Evolutionary conservation across 2,113 vertebrate genomes (phyloP).

Genomic region (Pionites leucogaster): DNA sequence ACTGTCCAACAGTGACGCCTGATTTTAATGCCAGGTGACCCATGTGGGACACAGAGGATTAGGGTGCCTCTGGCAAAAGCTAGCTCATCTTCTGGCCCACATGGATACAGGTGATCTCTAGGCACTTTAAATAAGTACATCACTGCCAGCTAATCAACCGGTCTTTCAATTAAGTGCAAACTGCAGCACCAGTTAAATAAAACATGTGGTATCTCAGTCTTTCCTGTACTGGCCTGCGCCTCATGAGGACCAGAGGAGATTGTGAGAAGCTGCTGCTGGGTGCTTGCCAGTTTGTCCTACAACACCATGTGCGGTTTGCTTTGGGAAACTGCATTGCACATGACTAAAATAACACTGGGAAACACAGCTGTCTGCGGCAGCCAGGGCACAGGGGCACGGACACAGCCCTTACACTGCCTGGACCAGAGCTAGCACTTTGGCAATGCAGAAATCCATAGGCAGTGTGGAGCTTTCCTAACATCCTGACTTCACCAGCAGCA

Average conservation of each 20-base stretch:
- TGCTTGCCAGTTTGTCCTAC: neutral
- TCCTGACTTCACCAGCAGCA: neutral
- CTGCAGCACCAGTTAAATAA: neutral
- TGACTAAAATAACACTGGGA: neutral
- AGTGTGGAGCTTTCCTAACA: neutral
- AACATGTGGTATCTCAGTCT: neutral
- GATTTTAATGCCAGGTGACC: neutral
- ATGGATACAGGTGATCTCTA: neutral
- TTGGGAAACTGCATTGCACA: neutral
- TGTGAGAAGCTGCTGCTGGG: neutral
- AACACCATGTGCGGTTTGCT: neutral
- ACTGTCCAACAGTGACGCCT: accelerated
- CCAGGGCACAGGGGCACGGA: neutral
- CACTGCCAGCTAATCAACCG: neutral
- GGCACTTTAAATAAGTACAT: neutral
- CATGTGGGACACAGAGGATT: neutral
- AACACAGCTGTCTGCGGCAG: neutral
- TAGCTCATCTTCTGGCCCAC: neutral
- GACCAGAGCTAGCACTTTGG: neutral
- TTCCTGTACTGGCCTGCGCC: neutral
- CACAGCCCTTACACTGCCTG: neutral
- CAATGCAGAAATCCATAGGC: neutral
- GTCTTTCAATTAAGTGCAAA: neutral
- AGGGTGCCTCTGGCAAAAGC: neutral
- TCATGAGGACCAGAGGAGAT: neutral